Base-by-base conservation (phyloP, 2,888 invertebrate genomes). In the Sarcophaga subvicina region DNA sequence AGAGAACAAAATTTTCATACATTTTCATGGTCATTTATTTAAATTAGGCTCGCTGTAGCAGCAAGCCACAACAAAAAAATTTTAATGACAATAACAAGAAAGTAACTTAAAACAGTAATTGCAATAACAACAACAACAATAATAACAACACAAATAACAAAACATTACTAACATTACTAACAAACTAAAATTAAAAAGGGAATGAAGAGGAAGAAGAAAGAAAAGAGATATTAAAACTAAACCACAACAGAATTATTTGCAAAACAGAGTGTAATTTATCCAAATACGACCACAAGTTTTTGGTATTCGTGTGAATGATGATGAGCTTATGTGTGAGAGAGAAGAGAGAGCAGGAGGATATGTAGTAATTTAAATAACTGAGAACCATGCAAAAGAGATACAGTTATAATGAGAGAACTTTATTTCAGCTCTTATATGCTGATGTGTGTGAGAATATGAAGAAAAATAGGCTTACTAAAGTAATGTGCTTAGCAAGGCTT, bases 11-110 rank as follows among this genome's bases (percentile, higher is more conserved):
- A 70, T 63, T 17, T 54, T 69, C 78, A 64, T 80, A 45, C 60
- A 70, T 69, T 54, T 84, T 75, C 64, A 80, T 70, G 75, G 84
- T 49, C 79, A 83, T 79, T 79, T 78, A 62, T 79, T 75, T 79
- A 79, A 79, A 83, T 83, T 83, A 83, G 83, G 73, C 66, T 54
- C 10, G 54, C 70, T 60, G n/a, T n/a, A 69, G 45, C 20, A 73
- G 11, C 69, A 69, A 69, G 45, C 20, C 67, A 27, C 69, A 69
- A 45, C 72, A 83, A n/a, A 25, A 77, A 49, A 47, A 20, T 62
- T n/a, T 20, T 12, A 67, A 67, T 45, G 17, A 25, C 54, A 72
- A 25, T 22, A 81, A 37, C 62, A 78, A 37, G 37, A 37, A 37
- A 37, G 37, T 37, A 37, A 37, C 8, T 37, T 37, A 37, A 37